These are phyloP conservation scores for Carlito syrichta DNA, from an alignment of 2,113 vertebrate genomes.

Conservation along the genomic window DNA sequence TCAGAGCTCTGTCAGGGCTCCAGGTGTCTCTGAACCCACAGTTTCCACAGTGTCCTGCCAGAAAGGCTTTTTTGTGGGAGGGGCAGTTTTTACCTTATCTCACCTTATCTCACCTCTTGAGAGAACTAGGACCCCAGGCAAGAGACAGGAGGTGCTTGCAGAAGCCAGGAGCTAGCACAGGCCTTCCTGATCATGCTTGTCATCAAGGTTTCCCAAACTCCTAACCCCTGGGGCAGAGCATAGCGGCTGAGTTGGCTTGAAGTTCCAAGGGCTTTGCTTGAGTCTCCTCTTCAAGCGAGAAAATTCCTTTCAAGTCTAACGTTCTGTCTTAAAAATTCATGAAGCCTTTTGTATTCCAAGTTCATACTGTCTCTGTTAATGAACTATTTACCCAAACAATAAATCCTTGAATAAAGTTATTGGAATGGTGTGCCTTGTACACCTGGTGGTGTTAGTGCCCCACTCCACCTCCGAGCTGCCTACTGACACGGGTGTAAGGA, in stretches of 20 bases:
- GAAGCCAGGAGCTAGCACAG: not conserved
- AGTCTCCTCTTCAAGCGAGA: not conserved
- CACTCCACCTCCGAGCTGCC: not conserved
- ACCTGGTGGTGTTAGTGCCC: not conserved
- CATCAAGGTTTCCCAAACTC: not conserved
- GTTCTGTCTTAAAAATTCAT: slow-evolving; percentile 26
- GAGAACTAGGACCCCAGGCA: not conserved
- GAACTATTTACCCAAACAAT: not conserved
- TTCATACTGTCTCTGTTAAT: not conserved
- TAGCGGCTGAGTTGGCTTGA: not conserved
- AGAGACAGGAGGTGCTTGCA: not conserved
- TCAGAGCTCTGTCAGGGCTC: not conserved
- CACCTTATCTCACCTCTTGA: not conserved
- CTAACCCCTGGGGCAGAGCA: not conserved
- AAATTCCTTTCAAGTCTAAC: not conserved
- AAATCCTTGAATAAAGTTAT: slow-evolving; percentile 28
- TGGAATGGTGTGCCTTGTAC: not conserved
- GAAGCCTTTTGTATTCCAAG: not conserved
- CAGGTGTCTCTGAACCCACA: not conserved
- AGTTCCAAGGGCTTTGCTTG: not conserved
- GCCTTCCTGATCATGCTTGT: not conserved
- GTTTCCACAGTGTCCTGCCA: not conserved
- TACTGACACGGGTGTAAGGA: not conserved
- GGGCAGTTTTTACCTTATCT: not conserved
- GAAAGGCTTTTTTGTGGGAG: not conserved